Evolutionary conservation across 2,113 vertebrate genomes (phyloP), one percentile per base, ranked within the genome.

Genomic region (Myrmecobius fasciatus): DNA sequence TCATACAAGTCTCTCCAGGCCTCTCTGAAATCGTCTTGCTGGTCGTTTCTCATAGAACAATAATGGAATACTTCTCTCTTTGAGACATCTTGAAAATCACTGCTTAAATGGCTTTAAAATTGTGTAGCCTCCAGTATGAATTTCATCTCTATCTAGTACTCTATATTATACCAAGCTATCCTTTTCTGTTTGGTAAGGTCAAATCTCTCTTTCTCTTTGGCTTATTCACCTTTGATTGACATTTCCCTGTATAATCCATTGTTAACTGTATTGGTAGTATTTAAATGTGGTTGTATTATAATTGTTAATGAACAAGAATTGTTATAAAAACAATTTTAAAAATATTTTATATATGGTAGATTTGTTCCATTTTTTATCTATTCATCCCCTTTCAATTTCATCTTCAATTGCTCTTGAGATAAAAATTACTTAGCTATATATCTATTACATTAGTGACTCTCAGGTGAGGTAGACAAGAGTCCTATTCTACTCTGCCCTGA

Each of bases 31-130:
- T n/a, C n/a, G n/a, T n/a, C n/a, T n/a, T n/a, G n/a, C n/a, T n/a
- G n/a, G n/a, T n/a, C n/a, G n/a, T n/a, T n/a, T n/a, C n/a, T n/a
- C n/a, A n/a, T n/a, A n/a, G n/a, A n/a, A n/a, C n/a, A n/a, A n/a
- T n/a, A n/a, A n/a, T n/a, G n/a, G 67, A 83, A 83, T n/a, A 83
- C 67, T 83, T 83, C 67, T n/a, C 67, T 83, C 67, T 83, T 83
- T 83, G 67, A 43, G 67, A 83, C 67, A 83, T 43, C 67, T 83
- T 83, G 67, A 83, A 83, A 83, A 83, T 43, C 67, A 83, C 17
- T 43, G 67, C 67, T 83, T 83, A n/a, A 83, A 7, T 83, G 67
- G 17, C n/a, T 83, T 83, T 83, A 83, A 43, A 83, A 83, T 83
- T 83, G n/a, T 43, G 17, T 83, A 43, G n/a, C n/a, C 36, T 83